phyloP scores from a whole-genome alignment of 2,113 vertebrate species.

The Malurus elegans region DNA sequence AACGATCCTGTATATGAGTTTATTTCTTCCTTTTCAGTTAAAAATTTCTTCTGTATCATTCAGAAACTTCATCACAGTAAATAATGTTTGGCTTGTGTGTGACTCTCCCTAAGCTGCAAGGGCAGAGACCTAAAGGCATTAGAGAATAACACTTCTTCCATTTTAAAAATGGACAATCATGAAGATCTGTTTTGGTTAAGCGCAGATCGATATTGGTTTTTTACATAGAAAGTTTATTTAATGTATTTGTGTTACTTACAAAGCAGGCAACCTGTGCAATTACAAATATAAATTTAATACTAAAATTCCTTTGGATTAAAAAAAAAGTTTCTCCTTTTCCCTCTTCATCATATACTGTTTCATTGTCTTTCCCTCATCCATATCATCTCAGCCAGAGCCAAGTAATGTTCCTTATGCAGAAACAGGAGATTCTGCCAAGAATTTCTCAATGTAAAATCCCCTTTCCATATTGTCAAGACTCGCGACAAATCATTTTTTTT shows the following conservation, averaged over 20 bases:
- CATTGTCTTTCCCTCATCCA: neutral
- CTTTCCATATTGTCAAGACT: neutral
- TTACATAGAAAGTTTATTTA: neutral
- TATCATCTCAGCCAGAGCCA: neutral
- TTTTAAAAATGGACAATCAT: neutral
- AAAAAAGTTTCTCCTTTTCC: neutral
- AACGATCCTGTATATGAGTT: neutral
- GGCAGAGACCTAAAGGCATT: neutral
- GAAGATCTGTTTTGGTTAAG: neutral
- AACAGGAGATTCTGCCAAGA: neutral
- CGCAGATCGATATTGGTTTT: neutral
- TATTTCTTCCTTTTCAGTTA: neutral
- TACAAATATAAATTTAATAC: neutral
- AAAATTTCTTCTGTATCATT: neutral
- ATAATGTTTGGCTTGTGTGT: neutral
- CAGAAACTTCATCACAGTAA: neutral
- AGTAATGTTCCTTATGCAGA: neutral
- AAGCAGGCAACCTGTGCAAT: neutral
- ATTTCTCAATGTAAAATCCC: neutral
- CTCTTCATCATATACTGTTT: neutral
- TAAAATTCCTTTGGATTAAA: neutral
- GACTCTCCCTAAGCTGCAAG: neutral
- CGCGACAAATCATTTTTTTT: neutral
- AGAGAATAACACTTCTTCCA: neutral
- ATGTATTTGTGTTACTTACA: neutral